Evolutionary conservation across 2,113 vertebrate genomes (phyloP).

Genomic region (Mustela nigripes): DNA sequence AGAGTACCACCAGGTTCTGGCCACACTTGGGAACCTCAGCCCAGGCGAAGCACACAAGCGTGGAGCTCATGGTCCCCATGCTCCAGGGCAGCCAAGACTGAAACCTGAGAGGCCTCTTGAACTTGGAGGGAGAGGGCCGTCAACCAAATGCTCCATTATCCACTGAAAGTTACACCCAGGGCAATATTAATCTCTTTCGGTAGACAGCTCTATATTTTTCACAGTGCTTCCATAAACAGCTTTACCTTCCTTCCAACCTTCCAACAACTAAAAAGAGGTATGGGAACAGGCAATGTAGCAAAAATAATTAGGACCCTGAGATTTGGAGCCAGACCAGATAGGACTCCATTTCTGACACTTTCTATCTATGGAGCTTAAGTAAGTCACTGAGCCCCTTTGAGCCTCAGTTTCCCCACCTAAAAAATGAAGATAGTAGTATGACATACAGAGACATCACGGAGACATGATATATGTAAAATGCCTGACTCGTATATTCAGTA

Average conservation of each 20-base stretch:
- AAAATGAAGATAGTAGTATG: not conserved
- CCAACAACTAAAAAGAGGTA: not conserved
- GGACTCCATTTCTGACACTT: not conserved
- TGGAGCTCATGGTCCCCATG: not conserved
- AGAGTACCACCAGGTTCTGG: not conserved
- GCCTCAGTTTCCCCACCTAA: not conserved
- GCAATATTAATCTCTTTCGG: not conserved
- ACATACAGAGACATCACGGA: not conserved
- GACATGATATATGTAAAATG: not conserved
- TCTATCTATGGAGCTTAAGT: not conserved
- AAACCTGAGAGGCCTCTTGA: constrained; percentile 66
- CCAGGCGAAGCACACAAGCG: constrained; percentile 26
- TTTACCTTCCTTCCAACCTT: constrained; percentile 28
- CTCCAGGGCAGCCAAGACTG: not conserved
- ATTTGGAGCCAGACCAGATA: not conserved
- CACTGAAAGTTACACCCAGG: not conserved
- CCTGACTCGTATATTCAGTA: not conserved
- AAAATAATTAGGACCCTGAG: not conserved
- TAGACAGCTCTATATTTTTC: not conserved
- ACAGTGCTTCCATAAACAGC: not conserved
- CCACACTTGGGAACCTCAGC: not conserved
- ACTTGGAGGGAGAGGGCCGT: constrained; percentile 36
- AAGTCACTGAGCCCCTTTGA: not conserved
- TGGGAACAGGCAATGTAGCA: not conserved
- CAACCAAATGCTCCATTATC: constrained; percentile 38